Evolutionary conservation across 1,140 invertebrate genomes (phyloP).

Genomic region (Ooceraea biroi): DNA sequence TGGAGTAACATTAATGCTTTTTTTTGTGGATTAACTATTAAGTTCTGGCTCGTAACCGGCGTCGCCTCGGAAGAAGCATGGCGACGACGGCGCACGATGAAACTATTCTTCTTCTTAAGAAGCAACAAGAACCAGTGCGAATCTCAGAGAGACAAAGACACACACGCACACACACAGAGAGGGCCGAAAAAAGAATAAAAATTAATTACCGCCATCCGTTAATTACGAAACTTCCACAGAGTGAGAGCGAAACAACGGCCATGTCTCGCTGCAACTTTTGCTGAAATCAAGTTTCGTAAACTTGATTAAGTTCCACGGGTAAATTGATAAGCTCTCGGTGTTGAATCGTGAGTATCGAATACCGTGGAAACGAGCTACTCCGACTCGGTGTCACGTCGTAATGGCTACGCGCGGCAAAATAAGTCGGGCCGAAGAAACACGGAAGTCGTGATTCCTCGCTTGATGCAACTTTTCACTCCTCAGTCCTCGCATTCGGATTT

Average conservation of each 20-base stretch:
- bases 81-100: conserved; percentile 34
- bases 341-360: conserved; percentile 65
- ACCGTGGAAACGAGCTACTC: conserved; percentile 6
- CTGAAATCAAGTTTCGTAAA: conserved; percentile 56
- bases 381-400: conserved; percentile 20
- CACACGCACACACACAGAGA: too few relatives aligned
- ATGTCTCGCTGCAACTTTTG: conserved; percentile 19
- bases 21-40: conserved; percentile 57
- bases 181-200: conserved; percentile 39
- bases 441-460: conserved; percentile 20
- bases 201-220: conserved; percentile 60
- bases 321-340: conserved; percentile 53
- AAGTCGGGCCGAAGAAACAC: neutral
- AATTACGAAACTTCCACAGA: conserved; percentile 49
- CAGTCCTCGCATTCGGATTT: conserved; percentile 52
- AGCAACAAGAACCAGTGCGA: conserved; percentile 49
- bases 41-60: conserved; percentile 46
- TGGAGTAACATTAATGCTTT: conserved; percentile 48
- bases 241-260: conserved; percentile 32
- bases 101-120: conserved; percentile 43
- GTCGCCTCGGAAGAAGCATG: conserved; percentile 34
- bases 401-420: conserved; percentile 29
- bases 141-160: conserved; percentile 26
- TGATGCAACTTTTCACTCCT: conserved; percentile 14
- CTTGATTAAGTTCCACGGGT: conserved; percentile 18